phyloP scores from a whole-genome alignment of 2,888 invertebrate genomes.

The Lithophane ornitopus region DNA sequence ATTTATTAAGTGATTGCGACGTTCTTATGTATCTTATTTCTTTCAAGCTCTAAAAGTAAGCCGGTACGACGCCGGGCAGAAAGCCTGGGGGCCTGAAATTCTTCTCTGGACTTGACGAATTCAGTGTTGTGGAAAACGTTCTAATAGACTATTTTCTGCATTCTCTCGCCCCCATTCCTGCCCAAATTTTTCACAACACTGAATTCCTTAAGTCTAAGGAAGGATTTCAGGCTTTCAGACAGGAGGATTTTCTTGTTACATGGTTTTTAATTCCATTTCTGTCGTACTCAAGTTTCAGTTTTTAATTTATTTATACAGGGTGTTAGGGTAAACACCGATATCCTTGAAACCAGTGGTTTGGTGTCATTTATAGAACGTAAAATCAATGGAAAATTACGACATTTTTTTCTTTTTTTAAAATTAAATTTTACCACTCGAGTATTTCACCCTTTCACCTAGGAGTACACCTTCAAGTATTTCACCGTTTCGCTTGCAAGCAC shows the following conservation, averaged over 20 bases:
- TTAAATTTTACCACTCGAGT: too few species aligned
- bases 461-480: too few species aligned
- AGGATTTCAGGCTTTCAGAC: not conserved
- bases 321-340: too few species aligned
- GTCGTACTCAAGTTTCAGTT: not conserved
- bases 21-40: not conserved
- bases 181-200: not conserved
- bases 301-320: too few species aligned
- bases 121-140: not conserved
- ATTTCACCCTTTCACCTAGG: too few species aligned
- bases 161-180: not conserved
- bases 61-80: not conserved
- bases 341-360: too few species aligned
- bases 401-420: too few species aligned
- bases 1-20: not conserved
- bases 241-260: not conserved
- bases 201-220: not conserved
- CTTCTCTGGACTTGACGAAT: not conserved
- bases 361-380: too few species aligned
- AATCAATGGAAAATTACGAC: too few species aligned
- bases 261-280: not conserved
- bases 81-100: not conserved
- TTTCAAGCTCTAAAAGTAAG: not conserved
- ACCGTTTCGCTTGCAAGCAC: too few species aligned
- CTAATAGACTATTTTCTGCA: not conserved